These are phyloP conservation scores for Oceanodroma tethys DNA, from an alignment of 2,113 vertebrate species.

Conservation along the genomic window DNA sequence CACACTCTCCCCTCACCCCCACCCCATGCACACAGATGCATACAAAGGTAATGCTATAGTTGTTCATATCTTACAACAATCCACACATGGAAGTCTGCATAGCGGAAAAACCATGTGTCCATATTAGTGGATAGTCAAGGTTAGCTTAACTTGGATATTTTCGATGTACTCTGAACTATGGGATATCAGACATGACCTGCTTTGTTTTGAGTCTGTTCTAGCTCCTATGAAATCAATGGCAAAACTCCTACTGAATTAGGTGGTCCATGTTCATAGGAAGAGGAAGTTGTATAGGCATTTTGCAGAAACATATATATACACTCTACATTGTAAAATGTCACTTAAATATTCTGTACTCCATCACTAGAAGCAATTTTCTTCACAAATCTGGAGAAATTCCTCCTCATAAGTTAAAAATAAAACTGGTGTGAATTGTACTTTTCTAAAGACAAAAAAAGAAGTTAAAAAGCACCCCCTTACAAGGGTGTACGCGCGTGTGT, in stretches of 20 bases:
- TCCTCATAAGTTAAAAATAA: constrained; percentile 26
- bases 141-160: neutral
- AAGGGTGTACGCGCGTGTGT: neutral
- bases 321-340: neutral
- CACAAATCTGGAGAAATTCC: constrained; percentile 19
- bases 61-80: neutral
- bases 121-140: neutral
- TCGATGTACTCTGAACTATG: neutral
- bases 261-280: neutral
- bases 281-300: neutral
- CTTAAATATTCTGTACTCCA: neutral
- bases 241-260: neutral
- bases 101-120: neutral
- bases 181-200: neutral
- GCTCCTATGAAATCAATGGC: neutral
- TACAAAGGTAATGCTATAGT: neutral
- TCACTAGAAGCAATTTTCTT: constrained; percentile 1
- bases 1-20: fast-evolving
- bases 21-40: neutral
- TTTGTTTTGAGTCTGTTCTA: neutral
- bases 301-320: neutral
- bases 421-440: neutral
- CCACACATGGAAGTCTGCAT: neutral
- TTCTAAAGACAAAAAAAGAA: neutral
- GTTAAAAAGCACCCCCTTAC: neutral